Conservation (phyloP, 2,113 vertebrate genomes). For the Tachysurus fulvidraco region DNA sequence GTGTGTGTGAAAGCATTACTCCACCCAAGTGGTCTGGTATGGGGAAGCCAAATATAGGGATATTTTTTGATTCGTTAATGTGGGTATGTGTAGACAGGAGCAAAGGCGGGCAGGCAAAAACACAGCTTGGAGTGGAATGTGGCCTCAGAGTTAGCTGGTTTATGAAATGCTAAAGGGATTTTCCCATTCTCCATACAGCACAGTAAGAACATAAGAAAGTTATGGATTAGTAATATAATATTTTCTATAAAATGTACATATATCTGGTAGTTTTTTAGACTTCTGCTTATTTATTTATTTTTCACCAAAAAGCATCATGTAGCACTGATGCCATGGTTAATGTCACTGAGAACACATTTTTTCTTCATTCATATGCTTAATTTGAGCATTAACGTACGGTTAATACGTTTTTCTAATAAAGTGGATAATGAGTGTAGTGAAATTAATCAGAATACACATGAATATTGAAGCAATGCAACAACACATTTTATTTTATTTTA, state of each 20-base stretch:
- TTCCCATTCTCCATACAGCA: constrained; percentile 12
- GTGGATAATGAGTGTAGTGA: not conserved
- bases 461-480: not conserved
- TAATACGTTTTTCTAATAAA: no score
- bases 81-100: constrained; percentile 44
- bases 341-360: no score
- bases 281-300: not conserved
- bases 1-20: not conserved
- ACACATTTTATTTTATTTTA: not conserved
- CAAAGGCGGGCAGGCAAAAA: constrained; percentile 65
- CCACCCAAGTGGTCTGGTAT: constrained; percentile 52
- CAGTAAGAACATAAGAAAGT: not conserved
- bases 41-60: constrained; percentile 51
- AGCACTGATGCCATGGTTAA: no score
- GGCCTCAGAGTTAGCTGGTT: constrained; percentile 46
- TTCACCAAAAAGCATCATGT: not conserved
- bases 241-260: not conserved
- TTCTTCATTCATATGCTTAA: no score
- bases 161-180: constrained; percentile 32
- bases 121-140: constrained; percentile 69
- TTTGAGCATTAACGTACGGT: no score
- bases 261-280: not conserved
- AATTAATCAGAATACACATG: not conserved
- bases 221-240: not conserved
- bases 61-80: constrained; percentile 62